phyloP scores from a whole-genome alignment of 1,140 invertebrate genomes.

The Zophobas atratus region DNA sequence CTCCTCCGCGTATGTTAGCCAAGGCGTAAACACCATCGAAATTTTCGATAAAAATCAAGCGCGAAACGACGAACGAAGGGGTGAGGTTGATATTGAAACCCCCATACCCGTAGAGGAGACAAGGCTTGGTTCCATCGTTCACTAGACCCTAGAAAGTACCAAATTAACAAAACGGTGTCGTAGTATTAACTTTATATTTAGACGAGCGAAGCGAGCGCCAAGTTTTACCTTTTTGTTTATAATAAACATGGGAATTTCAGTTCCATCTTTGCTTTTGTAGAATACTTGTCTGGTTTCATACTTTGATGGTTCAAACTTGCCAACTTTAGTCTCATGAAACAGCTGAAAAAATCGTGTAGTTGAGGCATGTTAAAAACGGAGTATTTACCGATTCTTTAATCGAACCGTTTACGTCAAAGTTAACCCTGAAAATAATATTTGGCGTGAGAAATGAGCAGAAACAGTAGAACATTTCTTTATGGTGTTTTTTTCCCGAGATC shows the following conservation, averaged over 20 bases:
- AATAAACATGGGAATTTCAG: slow-evolving; percentile 98
- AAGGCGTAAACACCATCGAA: slow-evolving; percentile 91
- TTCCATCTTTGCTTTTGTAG: slow-evolving; percentile 95
- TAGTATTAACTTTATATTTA: neutral
- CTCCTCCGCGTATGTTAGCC: slow-evolving; percentile 96
- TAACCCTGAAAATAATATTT: slow-evolving; percentile 89
- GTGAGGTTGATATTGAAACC: slow-evolving; percentile 96
- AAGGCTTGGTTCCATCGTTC: slow-evolving; percentile 81
- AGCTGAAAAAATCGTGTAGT: slow-evolving; percentile 73
- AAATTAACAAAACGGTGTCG: slow-evolving; percentile 18
- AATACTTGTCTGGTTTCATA: slow-evolving; percentile 95
- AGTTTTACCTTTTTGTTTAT: slow-evolving; percentile 69
- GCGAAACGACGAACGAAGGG: slow-evolving; percentile 87
- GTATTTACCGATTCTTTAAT: slow-evolving; percentile 76
- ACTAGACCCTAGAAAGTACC: slow-evolving; percentile 71
- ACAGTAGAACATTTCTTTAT: slow-evolving; percentile 93
- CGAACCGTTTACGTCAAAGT: slow-evolving; percentile 77
- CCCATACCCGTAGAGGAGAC: slow-evolving; percentile 96
- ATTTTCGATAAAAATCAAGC: slow-evolving; percentile 92
- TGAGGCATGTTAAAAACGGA: slow-evolving; percentile 26
- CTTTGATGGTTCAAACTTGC: slow-evolving; percentile 84
- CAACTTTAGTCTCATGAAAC: slow-evolving; percentile 87
- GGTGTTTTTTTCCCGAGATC: slow-evolving; percentile 88
- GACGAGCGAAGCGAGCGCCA: neutral
- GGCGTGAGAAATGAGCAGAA: slow-evolving; percentile 96